A percentile compares a stretch with the other conserved stretches of the same genome.
phyloP scores from a whole-genome alignment of 1,140 invertebrate genomes.

The Portunus trituberculatus region DNA sequence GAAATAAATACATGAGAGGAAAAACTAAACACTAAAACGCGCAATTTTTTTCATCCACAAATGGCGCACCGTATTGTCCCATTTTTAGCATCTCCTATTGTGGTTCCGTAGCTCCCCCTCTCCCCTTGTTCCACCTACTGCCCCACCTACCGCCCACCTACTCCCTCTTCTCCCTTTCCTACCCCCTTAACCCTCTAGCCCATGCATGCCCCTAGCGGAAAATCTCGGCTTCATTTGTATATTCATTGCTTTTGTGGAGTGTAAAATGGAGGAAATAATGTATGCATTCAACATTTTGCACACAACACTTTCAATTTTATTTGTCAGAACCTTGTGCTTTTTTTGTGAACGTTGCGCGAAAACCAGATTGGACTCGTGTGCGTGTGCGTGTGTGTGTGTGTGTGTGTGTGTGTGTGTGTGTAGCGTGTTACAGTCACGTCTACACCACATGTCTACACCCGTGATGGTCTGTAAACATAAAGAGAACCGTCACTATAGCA shows the following conservation, averaged over 20 bases:
- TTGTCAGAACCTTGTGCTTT: neutral
- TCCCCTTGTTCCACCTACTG: too few relatives aligned
- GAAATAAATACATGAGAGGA: neutral
- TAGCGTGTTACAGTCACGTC: neutral
- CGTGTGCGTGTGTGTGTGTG: slow-evolving; percentile 9
- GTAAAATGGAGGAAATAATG: slow-evolving; percentile 5
- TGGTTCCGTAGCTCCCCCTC: neutral
- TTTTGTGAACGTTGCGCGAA: neutral
- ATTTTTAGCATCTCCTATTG: neutral
- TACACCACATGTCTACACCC: neutral
- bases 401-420: slow-evolving; percentile 12
- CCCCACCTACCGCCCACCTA: too few relatives aligned
- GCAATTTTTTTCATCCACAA: neutral
- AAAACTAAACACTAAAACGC: neutral
- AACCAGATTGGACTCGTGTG: neutral
- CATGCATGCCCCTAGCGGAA: neutral
- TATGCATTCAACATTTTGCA: slow-evolving; percentile 22
- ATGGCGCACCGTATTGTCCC: neutral
- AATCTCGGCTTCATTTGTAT: slow-evolving; percentile 23
- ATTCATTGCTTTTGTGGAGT: slow-evolving; percentile 9
- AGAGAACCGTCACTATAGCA: neutral
- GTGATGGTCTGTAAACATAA: neutral
- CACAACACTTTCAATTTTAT: neutral
- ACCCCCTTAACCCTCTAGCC: neutral
- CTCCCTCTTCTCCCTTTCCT: too few relatives aligned